phyloP scores from a whole-genome alignment of 2,888 invertebrate genomes.

The Hofmannophila pseudospretella region DNA sequence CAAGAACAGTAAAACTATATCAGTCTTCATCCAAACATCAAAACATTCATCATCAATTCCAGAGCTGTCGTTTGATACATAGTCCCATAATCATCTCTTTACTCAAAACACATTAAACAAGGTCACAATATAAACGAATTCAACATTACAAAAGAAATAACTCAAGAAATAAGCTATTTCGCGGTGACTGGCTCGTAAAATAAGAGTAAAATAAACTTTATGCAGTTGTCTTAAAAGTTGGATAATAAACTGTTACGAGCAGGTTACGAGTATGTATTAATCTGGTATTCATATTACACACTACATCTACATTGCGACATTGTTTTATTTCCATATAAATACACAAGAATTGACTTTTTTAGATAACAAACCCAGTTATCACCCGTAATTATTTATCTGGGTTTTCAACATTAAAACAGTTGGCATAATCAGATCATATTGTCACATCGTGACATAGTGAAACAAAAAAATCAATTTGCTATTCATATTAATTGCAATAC shows the following conservation, averaged over 20 bases:
- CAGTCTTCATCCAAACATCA: slow-evolving; percentile 69
- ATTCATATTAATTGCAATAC: background rate
- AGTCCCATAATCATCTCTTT: slow-evolving; percentile 7
- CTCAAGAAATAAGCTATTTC: slow-evolving; percentile 2
- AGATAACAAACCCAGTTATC: background rate
- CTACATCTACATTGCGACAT: background rate
- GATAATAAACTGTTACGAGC: no score
- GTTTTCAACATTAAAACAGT: background rate
- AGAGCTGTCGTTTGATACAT: slow-evolving; percentile 8
- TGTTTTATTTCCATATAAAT: slow-evolving; percentile 7
- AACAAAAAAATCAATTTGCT: background rate
- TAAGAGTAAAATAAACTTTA: no score
- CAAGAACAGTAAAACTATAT: slow-evolving; percentile 52
- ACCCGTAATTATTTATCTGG: background rate
- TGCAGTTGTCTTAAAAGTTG: no score
- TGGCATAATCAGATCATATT: background rate
- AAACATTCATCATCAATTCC: slow-evolving; percentile 28
- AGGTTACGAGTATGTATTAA: no score
- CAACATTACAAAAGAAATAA: background rate
- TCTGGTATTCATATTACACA: no score
- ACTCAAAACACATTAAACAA: slow-evolving; percentile 4
- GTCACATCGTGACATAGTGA: background rate
- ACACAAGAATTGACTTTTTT: slow-evolving; percentile 1
- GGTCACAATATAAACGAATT: background rate
- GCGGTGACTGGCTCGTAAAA: background rate